phyloP scores from a whole-genome alignment of 2,797 vertebrate genomes.

The Allobates femoralis region DNA sequence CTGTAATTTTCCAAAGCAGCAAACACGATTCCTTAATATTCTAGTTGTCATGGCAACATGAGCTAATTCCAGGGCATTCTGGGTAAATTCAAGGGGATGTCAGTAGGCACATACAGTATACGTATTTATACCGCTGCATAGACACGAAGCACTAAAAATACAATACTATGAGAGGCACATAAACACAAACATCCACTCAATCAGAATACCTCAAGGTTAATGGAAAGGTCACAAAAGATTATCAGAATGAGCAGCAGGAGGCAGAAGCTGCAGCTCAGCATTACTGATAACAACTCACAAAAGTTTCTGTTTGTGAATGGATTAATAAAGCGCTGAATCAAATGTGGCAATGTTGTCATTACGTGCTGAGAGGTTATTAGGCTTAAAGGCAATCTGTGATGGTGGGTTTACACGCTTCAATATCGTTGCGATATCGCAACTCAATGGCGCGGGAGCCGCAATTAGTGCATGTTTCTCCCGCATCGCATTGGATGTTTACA shows the following conservation, averaged over 20 bases:
- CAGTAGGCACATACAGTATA: conserved; percentile 10
- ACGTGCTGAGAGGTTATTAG: not conserved
- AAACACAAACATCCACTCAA: not conserved
- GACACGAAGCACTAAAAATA: not conserved
- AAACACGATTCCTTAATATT: conserved; percentile 48
- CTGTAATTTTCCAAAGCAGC: conserved; percentile 47
- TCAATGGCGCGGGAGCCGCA: too few species aligned
- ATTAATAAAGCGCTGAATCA: conserved; percentile 50
- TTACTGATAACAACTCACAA: conserved; percentile 51
- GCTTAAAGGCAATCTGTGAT: too few species aligned
- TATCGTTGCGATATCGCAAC: too few species aligned
- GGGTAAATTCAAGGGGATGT: conserved; percentile 53
- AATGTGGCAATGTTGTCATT: conserved; percentile 12
- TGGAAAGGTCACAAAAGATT: conserved; percentile 32
- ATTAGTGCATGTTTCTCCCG: too few species aligned
- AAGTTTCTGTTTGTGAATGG: conserved; percentile 39
- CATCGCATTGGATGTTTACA: too few species aligned
- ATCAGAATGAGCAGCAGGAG: conserved; percentile 21
- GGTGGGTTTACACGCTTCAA: too few species aligned
- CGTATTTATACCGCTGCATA: not conserved
- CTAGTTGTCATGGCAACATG: conserved; percentile 45
- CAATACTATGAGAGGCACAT: not conserved
- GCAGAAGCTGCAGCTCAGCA: conserved; percentile 21
- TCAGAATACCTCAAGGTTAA: conserved; percentile 22
- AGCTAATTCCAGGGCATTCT: conserved; percentile 42